Base-by-base conservation (phyloP, 2,113 vertebrate species). In the Dermatemys mawii region DNA sequence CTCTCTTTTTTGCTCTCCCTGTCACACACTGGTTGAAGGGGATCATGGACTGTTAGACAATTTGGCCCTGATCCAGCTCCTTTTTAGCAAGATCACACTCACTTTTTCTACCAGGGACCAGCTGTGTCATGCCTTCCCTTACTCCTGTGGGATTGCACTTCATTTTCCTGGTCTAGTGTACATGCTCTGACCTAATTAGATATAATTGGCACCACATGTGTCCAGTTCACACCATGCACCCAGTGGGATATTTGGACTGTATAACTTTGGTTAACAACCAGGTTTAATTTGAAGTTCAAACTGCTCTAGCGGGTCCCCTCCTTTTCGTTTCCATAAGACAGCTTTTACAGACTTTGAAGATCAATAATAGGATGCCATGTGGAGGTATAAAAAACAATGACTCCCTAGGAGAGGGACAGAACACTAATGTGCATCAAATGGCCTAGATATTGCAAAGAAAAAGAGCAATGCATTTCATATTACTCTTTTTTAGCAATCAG, bases 31-130 rank as follows among this genome's bases (percentile, higher is more conserved):
- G 24, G 48, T 19, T 13, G 22, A 22, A 89, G 16, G 84, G 24
- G 32, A 50, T 0, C n/a, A 16, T 35, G 46, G 17, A 29, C 38
- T 81, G 54, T 29, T 55, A 38, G 46, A 19, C 6, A 5, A 83
- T 89, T 81, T 41, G 46, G 29, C 12, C 4, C 3, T 51, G 67
- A 26, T 27, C 3, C 0, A 0, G 50, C 6, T 91, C 8, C n/a
- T 84, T 82, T 79, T n/a, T 44, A 86, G 8, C 0, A 75, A 83
- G 55, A 70, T 19, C 26, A 63, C 3, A 86, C 5, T 21, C 1
- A 0, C 83, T 70, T 13, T 86, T 88, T 88, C n/a, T 63, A 8
- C 19, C 8, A 5, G 26, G 29, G 53, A 67, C 51, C 44, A 8
- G 4, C 9, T 70, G 22, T 73, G 49, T 75, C 5, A 49, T 11